Evolutionary conservation across 2,888 invertebrate species (phyloP).

Genomic region (Parochlus steinenii): DNA sequence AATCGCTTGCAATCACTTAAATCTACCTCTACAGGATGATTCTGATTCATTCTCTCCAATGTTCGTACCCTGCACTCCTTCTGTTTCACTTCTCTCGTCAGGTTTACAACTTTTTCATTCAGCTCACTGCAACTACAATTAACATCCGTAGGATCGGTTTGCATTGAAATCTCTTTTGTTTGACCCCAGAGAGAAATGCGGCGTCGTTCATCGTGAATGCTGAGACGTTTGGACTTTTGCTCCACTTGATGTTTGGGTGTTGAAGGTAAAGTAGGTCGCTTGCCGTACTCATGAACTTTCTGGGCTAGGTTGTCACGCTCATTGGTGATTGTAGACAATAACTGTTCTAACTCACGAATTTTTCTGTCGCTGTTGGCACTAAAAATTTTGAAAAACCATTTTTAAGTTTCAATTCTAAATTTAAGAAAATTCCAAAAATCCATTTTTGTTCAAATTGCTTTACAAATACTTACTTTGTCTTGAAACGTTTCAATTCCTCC

Average conservation of each 20-base stretch:
- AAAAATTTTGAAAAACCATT: too few relatives aligned
- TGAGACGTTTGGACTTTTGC: conserved; percentile 21
- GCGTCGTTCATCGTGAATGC: conserved; percentile 25
- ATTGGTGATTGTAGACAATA: too few relatives aligned
- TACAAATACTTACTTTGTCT: too few relatives aligned
- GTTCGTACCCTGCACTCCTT: conserved; percentile 23
- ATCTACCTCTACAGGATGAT: conserved; percentile 24
- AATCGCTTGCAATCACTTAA: background rate
- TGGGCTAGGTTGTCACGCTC: too few relatives aligned
- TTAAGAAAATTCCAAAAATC: too few relatives aligned
- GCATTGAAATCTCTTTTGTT: conserved; percentile 19
- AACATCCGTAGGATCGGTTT: conserved; percentile 24
- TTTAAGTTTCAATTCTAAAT: too few relatives aligned
- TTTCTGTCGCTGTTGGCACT: too few relatives aligned
- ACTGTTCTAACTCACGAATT: too few relatives aligned
- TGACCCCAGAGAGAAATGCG: conserved; percentile 20
- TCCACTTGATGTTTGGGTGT: background rate
- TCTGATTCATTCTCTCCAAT: conserved; percentile 21
- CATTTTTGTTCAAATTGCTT: too few relatives aligned
- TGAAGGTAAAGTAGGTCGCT: too few relatives aligned
- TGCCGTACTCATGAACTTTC: too few relatives aligned
- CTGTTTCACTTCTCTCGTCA: conserved; percentile 21
- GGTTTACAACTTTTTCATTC: conserved; percentile 21
- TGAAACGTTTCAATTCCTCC: too few relatives aligned
- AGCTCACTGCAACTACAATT: conserved; percentile 21